Percentiles rank a stretch among this genome's conserved stretches.
Evolutionary conservation across 1,140 invertebrate genomes (phyloP).

Genomic region (Scaptodrosophila lebanonensis): DNA sequence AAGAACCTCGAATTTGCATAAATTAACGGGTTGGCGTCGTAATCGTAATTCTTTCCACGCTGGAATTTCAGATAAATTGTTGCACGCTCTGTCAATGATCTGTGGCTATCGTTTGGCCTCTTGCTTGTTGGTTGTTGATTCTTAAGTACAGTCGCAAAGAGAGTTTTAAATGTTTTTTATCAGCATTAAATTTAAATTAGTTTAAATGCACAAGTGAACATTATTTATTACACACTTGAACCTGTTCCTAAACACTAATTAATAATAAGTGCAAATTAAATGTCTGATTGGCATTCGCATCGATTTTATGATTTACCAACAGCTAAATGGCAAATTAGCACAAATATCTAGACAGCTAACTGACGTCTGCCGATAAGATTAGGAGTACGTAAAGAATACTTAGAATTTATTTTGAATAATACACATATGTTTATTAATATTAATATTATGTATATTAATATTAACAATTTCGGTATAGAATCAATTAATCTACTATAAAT

Average conservation of each 20-base stretch:
- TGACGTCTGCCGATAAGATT: constrained; percentile 12
- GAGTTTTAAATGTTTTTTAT: too few species aligned
- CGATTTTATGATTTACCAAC: constrained; percentile 55
- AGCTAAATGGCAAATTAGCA: constrained; percentile 39
- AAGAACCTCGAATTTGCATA: constrained; percentile 42
- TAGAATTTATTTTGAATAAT: too few species aligned
- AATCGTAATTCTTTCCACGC: constrained; percentile 36
- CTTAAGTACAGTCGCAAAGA: too few species aligned
- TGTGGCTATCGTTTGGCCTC: too few species aligned
- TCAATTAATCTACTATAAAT: too few species aligned
- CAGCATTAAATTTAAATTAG: constrained; percentile 44
- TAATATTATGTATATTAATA: too few species aligned
- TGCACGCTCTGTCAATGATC: constrained; percentile 36
- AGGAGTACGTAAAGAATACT: constrained; percentile 26
- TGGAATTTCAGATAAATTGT: constrained; percentile 52
- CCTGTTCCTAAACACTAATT: constrained; percentile 29
- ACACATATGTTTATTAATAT: too few species aligned
- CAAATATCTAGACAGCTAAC: constrained; percentile 1
- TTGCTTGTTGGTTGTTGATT: too few species aligned
- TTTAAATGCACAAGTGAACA: constrained; percentile 26
- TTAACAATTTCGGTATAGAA: too few species aligned
- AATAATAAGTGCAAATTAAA: constrained; percentile 28
- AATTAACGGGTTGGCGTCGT: constrained; percentile 23
- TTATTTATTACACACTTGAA: constrained; percentile 39
- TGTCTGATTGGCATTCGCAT: constrained; percentile 11